Conservation (phyloP, 2,888 invertebrate genomes). For the Eupithecia centaureata region DNA sequence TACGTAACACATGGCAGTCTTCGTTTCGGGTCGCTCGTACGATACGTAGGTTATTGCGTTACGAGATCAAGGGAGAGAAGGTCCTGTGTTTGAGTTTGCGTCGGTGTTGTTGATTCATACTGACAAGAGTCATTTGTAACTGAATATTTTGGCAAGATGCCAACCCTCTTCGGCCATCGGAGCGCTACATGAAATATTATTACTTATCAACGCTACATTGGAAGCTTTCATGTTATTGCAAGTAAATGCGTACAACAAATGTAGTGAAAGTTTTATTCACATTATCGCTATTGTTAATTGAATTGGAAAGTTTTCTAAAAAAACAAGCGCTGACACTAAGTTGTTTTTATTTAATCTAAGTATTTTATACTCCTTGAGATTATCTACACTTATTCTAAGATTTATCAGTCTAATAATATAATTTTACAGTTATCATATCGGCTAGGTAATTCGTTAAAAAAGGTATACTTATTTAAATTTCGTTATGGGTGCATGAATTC, state of each 20-base stretch:
- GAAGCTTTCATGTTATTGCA: constrained; percentile 38
- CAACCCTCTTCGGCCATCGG: constrained; percentile 58
- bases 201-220: constrained; percentile 36
- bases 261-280: constrained; percentile 33
- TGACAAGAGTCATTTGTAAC: constrained; percentile 59
- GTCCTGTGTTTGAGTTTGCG: constrained; percentile 42
- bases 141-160: constrained; percentile 66
- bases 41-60: constrained; percentile 42
- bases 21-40: constrained; percentile 35
- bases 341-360: constrained; percentile 47
- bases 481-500: neutral
- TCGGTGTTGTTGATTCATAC: constrained; percentile 39
- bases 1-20: constrained; percentile 22
- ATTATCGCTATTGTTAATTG: constrained; percentile 22
- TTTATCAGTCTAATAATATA: constrained; percentile 60
- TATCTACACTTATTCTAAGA: constrained; percentile 50
- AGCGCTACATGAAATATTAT: constrained; percentile 50
- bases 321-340: constrained; percentile 37
- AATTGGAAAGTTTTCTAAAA: constrained; percentile 34
- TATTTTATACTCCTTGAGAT: constrained; percentile 52
- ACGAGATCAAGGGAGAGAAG: constrained; percentile 33
- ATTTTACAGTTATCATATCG: neutral
- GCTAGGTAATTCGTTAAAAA: neutral
- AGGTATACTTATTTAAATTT: neutral
- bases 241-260: constrained; percentile 20